Conservation (phyloP, 2,113 vertebrate genomes). For the Stegostoma tigrinum region DNA sequence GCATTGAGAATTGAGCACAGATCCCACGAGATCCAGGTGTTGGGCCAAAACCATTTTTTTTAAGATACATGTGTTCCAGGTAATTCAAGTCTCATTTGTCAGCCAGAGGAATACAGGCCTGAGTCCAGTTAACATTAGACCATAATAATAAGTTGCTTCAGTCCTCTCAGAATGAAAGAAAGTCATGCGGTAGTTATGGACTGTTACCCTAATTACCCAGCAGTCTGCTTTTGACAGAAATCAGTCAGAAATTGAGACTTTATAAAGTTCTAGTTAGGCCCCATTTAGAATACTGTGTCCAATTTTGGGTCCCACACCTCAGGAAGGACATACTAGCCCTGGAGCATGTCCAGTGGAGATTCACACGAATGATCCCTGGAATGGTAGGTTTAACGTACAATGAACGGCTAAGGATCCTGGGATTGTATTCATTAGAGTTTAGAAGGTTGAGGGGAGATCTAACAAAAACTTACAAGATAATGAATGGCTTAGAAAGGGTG, state of each 20-base stretch:
- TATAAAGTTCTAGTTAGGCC: too few species aligned
- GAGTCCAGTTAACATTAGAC: not conserved
- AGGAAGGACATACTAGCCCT: too few species aligned
- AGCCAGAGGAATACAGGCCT: not conserved
- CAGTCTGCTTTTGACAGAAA: not conserved
- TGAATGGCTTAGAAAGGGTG: too few species aligned
- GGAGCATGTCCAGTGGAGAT: too few species aligned
- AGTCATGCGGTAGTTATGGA: not conserved
- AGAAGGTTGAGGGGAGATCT: too few species aligned
- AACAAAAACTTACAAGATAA: too few species aligned
- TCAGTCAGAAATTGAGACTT: not conserved
- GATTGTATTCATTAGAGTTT: too few species aligned
- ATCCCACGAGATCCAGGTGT: not conserved
- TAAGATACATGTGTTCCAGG: not conserved
- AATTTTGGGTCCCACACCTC: too few species aligned
- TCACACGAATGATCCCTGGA: too few species aligned
- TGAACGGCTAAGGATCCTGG: too few species aligned
- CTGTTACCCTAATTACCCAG: conserved; percentile 2
- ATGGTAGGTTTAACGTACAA: too few species aligned
- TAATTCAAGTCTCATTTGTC: conserved; percentile 9
- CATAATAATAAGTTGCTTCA: not conserved
- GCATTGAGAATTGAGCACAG: not conserved
- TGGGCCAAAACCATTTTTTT: not conserved
- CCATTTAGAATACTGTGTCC: too few species aligned
- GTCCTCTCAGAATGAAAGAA: not conserved